Conservation (phyloP, 2,797 vertebrate genomes). For the Halcyon leucocephala region DNA sequence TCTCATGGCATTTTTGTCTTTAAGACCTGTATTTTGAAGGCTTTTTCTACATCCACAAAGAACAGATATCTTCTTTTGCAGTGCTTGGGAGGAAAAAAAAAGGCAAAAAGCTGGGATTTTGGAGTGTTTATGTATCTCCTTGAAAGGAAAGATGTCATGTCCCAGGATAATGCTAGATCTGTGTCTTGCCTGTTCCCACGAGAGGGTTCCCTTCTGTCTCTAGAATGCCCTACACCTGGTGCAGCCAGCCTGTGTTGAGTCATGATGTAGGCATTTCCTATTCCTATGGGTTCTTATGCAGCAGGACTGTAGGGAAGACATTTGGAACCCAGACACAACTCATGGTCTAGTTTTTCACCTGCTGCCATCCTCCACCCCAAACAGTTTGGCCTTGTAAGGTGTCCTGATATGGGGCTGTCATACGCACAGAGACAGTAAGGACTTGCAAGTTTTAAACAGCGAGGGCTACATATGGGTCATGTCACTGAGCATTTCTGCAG, state of each 20-base stretch:
- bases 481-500: accelerated
- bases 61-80: not conserved
- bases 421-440: accelerated
- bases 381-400: accelerated
- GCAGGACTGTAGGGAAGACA: not conserved
- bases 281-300: accelerated
- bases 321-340: not conserved
- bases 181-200: not conserved
- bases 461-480: accelerated
- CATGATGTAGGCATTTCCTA: accelerated
- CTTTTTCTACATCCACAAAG: not conserved
- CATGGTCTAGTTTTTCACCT: not conserved
- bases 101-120: not conserved
- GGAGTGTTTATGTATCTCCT: accelerated
- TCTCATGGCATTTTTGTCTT: not conserved
- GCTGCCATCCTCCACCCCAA: not conserved
- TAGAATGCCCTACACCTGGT: not conserved
- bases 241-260: too few relatives aligned
- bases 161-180: not conserved
- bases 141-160: not conserved
- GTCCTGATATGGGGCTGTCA: accelerated
- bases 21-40: not conserved
- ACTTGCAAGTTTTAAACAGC: accelerated
- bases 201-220: not conserved
- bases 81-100: not conserved